Evolutionary conservation across 2,113 vertebrate species (phyloP).

Genomic region (Psilopsiagon aurifrons): DNA sequence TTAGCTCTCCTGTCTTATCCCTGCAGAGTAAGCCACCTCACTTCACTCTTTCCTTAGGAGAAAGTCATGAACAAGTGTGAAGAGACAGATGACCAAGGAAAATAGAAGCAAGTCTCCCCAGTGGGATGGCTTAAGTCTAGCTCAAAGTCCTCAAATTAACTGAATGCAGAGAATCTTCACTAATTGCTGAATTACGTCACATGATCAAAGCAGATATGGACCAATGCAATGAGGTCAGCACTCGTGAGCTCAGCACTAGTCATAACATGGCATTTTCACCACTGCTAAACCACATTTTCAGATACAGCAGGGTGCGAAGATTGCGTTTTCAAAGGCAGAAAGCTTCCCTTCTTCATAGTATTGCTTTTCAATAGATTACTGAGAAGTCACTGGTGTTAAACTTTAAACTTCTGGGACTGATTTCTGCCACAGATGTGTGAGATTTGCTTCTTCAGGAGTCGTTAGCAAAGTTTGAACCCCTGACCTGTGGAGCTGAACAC

Average conservation of each 20-base stretch:
- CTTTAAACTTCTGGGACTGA: conserved; percentile 38
- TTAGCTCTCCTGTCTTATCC: not conserved
- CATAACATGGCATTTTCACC: not conserved
- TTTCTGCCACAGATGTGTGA: not conserved
- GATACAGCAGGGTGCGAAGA: not conserved
- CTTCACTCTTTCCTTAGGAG: not conserved
- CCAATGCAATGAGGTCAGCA: not conserved
- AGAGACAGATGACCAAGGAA: not conserved
- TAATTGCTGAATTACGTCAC: not conserved
- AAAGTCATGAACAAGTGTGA: not conserved
- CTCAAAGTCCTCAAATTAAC: not conserved
- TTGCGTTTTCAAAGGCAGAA: conserved; percentile 19
- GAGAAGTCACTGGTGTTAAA: not conserved
- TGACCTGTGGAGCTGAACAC: conserved; percentile 43
- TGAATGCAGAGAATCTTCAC: not conserved
- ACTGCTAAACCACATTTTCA: conserved; percentile 11
- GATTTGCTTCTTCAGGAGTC: conserved; percentile 22
- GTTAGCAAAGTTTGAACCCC: conserved; percentile 52
- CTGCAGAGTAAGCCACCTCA: not conserved
- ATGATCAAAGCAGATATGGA: not conserved
- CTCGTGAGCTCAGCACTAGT: not conserved
- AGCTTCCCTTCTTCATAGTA: not conserved
- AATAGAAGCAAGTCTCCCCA: not conserved
- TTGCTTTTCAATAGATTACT: conserved; percentile 32
- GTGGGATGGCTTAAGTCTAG: not conserved